Evolutionary conservation across 2,797 vertebrate species (phyloP).

Genomic region (Rhabdomys pumilio): DNA sequence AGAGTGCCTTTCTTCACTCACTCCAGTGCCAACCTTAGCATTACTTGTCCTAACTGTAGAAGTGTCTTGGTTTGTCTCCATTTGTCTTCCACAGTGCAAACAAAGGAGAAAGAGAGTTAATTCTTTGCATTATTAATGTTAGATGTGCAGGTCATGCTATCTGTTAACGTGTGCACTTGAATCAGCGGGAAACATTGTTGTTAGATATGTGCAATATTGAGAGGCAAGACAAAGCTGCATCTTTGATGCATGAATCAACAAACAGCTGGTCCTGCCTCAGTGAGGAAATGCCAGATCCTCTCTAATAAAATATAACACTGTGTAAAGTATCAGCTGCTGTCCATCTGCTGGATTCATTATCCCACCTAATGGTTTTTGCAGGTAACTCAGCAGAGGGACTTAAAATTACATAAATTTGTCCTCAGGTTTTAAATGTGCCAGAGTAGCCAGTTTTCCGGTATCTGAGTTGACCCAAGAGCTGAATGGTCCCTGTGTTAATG

Average conservation of each 20-base stretch:
- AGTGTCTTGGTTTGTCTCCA: background rate
- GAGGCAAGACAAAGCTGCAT: constrained; percentile 50
- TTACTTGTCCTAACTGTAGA: background rate
- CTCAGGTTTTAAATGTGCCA: constrained; percentile 71
- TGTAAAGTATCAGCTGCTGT: constrained; percentile 42
- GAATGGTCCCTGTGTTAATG: constrained; percentile 39
- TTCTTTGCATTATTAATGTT: background rate
- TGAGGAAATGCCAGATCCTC: constrained; percentile 75
- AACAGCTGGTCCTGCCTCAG: constrained; percentile 55
- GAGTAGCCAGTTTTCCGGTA: constrained; percentile 16
- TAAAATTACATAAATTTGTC: constrained; percentile 49
- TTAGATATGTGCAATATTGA: background rate
- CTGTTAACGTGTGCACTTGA: background rate
- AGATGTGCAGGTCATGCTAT: background rate
- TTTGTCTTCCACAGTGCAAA: constrained; percentile 15
- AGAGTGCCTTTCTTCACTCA: background rate
- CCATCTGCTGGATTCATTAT: constrained; percentile 74
- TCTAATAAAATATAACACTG: constrained; percentile 69
- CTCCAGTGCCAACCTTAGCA: background rate
- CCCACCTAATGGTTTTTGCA: constrained; percentile 78
- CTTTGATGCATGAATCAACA: constrained; percentile 75
- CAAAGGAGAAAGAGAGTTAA: background rate
- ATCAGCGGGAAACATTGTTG: background rate
- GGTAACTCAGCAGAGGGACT: constrained; percentile 67
- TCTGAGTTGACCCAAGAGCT: constrained; percentile 53